Conservation (phyloP, 2,888 invertebrate genomes). For the Balanococcus diminutus region DNA sequence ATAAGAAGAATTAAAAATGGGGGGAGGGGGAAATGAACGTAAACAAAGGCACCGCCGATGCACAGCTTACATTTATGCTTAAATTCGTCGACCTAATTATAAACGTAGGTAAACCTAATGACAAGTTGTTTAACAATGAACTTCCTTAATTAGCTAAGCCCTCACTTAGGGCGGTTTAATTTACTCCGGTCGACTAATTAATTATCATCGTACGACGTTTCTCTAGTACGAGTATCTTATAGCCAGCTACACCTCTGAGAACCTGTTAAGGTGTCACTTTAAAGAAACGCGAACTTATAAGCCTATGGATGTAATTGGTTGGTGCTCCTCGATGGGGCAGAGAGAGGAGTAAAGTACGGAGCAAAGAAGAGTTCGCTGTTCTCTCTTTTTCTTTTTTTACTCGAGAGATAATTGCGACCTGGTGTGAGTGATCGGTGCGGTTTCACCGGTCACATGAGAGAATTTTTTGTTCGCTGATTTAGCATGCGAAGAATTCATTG, state of each 20-base stretch:
- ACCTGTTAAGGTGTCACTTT: neutral
- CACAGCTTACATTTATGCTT: too few relatives aligned
- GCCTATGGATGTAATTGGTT: neutral
- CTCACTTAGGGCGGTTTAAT: neutral
- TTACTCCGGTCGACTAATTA: neutral
- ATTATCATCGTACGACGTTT: too few relatives aligned
- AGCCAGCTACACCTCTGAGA: neutral
- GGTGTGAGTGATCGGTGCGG: neutral
- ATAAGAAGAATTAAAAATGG: neutral
- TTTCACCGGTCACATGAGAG: neutral
- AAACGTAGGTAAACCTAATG: neutral
- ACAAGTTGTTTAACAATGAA: conserved; percentile 5
- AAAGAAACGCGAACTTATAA: neutral
- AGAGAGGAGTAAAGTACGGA: neutral
- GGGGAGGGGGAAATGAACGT: neutral
- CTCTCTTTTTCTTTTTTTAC: neutral
- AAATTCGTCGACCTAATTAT: conserved; percentile 2
- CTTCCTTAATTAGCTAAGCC: conserved; percentile 8
- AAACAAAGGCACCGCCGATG: too few relatives aligned
- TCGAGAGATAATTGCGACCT: neutral
- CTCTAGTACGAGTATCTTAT: neutral
- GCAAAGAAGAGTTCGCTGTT: neutral
- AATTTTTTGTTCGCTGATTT: neutral
- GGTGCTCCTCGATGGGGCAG: neutral
- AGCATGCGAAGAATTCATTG: neutral